Evolutionary conservation across 2,797 vertebrate species (phyloP), one percentile per base, ranked within the genome.

Genomic region (Calcarius lapponicus): DNA sequence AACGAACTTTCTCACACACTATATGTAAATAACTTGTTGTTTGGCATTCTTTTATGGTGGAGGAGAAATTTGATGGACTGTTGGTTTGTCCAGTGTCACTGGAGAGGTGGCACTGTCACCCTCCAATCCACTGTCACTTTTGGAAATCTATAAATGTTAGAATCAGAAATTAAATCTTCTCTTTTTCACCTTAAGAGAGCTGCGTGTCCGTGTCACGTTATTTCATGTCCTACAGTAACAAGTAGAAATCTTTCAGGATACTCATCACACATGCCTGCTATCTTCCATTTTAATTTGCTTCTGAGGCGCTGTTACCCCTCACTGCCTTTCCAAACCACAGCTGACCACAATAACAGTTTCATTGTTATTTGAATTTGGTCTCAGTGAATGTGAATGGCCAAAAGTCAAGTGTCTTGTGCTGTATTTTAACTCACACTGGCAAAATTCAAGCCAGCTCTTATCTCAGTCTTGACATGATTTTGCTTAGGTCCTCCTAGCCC

Each of bases 121-220:
- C 53, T 56, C 19, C 53, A 54, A 32, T 21, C 53, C 20, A n/a
- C 31, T 21, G 53, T 4, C 20, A 56, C 53, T 56, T 56, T 3
- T 56, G 53, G 53, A n/a, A n/a, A 56, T 56, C 9, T 1, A 7
- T n/a, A 22, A n/a, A 56, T 22, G 9, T n/a, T n/a, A 9, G 31
- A n/a, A 7, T n/a, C 53, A 22, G 53, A n/a, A 56, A 56, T 56
- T 56, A 56, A n/a, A 56, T 21, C n/a, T n/a, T 56, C 53, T 56
- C 20, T 56, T 56, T 56, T 56, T 56, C 21, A n/a, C 20, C 4
- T 54, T 56, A 7, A n/a, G 53, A 56, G 31, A n/a, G 31, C 53
- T n/a, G 31, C 1, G 6, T n/a, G 31, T 56, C 13, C 6, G 4
- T 4, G 20, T n/a, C 4, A 2, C 14, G 31, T n/a, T n/a, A n/a